A percentile compares a stretch with the other conserved stretches of the same genome.
Conservation (phyloP, 2,797 vertebrate species). For the Botia almorhae region DNA sequence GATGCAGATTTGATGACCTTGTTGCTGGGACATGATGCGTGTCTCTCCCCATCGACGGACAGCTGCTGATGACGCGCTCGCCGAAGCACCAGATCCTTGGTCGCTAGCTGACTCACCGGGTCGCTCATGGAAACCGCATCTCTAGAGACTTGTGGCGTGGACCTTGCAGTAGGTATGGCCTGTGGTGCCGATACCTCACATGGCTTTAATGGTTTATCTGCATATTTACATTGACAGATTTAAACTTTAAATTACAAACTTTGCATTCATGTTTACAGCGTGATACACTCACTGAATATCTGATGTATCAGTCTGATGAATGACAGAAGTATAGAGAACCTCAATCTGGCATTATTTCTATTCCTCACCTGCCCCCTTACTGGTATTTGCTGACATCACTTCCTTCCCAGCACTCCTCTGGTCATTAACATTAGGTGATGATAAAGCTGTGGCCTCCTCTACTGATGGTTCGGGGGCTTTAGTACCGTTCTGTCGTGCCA, state of each 20-base stretch:
- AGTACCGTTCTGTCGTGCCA: slow-evolving; percentile 73
- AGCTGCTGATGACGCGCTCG: slow-evolving; percentile 87
- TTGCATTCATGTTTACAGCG: too few species aligned
- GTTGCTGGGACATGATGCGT: slow-evolving; percentile 81
- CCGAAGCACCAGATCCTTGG: slow-evolving; percentile 89
- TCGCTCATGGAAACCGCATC: slow-evolving; percentile 80
- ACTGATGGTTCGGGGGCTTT: slow-evolving; percentile 79
- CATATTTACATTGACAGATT: slow-evolving; percentile 16
- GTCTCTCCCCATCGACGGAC: slow-evolving; percentile 84
- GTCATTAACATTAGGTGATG: slow-evolving; percentile 68
- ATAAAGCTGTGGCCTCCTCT: slow-evolving; percentile 71
- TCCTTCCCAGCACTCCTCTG: slow-evolving; percentile 71
- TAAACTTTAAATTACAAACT: background rate
- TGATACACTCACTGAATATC: too few species aligned
- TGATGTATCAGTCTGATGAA: too few species aligned
- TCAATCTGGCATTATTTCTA: too few species aligned
- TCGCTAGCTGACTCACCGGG: slow-evolving; percentile 80
- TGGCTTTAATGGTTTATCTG: slow-evolving; percentile 68
- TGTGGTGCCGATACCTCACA: slow-evolving; percentile 64
- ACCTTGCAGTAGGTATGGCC: slow-evolving; percentile 59
- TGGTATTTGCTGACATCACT: slow-evolving; percentile 69
- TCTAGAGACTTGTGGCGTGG: slow-evolving; percentile 63
- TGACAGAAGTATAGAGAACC: too few species aligned
- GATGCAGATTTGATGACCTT: slow-evolving; percentile 96
- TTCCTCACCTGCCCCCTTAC: background rate